phyloP scores from a whole-genome alignment of 2,888 invertebrate species.

The Sisyra nigra region DNA sequence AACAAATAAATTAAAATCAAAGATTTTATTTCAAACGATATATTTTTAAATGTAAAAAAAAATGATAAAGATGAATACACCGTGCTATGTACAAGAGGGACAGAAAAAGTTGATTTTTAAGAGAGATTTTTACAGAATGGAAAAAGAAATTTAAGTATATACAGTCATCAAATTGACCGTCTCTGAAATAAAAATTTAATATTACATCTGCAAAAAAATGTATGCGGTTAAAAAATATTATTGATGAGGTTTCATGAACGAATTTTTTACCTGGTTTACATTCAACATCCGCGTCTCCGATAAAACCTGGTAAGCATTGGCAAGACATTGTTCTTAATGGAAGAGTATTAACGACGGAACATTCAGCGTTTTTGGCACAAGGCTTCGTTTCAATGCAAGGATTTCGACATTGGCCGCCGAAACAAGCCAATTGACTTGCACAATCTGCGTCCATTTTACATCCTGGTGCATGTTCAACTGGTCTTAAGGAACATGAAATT shows the following conservation, averaged over 20 bases:
- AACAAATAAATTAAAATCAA: constrained; percentile 11
- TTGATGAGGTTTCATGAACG: background rate
- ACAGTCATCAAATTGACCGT: background rate
- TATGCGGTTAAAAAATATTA: background rate
- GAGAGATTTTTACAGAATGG: no score
- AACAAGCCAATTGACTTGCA: constrained; percentile 71
- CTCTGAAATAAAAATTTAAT: background rate
- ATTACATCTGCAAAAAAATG: background rate
- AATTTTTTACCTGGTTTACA: constrained; percentile 55
- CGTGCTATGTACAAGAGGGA: no score
- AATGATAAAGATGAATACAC: no score
- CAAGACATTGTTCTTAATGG: constrained; percentile 81
- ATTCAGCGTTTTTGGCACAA: constrained; percentile 65
- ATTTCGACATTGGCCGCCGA: constrained; percentile 60
- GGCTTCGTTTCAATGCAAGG: constrained; percentile 64
- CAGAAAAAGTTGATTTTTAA: no score
- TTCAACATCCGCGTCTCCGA: constrained; percentile 74
- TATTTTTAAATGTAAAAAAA: no score
- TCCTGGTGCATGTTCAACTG: constrained; percentile 24
- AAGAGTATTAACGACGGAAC: constrained; percentile 70
- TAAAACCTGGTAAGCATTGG: constrained; percentile 64
- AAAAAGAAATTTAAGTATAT: no score
- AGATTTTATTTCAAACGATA: constrained; percentile 1
- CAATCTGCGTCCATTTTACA: constrained; percentile 73
- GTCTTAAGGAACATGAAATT: constrained; percentile 45